phyloP scores from a whole-genome alignment of 2,888 invertebrate genomes.

The Drosophila testacea region DNA sequence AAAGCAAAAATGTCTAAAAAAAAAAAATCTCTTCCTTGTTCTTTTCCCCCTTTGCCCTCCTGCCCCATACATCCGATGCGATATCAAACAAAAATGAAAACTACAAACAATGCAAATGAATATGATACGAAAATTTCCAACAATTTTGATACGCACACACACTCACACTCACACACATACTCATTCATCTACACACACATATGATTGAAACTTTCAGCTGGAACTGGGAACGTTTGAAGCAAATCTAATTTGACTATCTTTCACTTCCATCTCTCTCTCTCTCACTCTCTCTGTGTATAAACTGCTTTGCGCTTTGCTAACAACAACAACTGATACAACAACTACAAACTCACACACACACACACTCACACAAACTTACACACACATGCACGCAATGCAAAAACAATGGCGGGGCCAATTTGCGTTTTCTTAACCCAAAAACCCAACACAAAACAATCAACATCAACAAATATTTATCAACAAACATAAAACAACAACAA shows the following conservation, averaged over 20 bases:
- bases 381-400: conserved; percentile 37
- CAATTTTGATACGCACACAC: conserved; percentile 21
- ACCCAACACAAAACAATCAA: conserved; percentile 34
- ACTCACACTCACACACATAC: conserved; percentile 14
- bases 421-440: conserved; percentile 49
- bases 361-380: conserved; percentile 23
- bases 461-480: conserved; percentile 32
- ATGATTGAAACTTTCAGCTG: conserved; percentile 78
- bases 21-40: conserved; percentile 41
- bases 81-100: conserved; percentile 62
- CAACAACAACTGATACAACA: conserved; percentile 37
- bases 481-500: conserved; percentile 40
- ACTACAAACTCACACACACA: conserved; percentile 38
- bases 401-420: conserved; percentile 54
- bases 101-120: conserved; percentile 69
- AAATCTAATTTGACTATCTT: conserved; percentile 84
- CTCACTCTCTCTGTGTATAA: conserved; percentile 29
- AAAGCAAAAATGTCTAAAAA: conserved; percentile 26
- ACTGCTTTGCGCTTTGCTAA: conserved; percentile 46
- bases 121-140: conserved; percentile 45
- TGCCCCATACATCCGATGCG: conserved; percentile 25
- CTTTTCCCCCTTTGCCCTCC: conserved; percentile 15
- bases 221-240: conserved; percentile 85
- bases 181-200: conserved; percentile 27
- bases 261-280: conserved; percentile 65